These are phyloP conservation scores for Upupa epops DNA, from an alignment of 2,113 vertebrate genomes.

Conservation along the genomic window DNA sequence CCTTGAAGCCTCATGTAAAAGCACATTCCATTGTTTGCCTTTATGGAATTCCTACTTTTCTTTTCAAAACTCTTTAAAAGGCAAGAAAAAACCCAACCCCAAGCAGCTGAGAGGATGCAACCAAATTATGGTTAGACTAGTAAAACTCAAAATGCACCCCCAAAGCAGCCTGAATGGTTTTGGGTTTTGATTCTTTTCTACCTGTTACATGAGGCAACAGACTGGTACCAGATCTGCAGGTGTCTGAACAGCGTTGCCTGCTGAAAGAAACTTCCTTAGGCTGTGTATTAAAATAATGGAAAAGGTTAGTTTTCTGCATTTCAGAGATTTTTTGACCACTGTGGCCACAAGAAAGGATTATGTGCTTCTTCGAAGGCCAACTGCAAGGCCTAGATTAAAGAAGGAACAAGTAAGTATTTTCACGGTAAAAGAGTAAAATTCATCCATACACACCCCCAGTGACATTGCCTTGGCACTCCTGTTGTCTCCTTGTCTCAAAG, in stretches of 20 bases:
- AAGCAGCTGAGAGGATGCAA: not conserved
- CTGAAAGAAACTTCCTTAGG: not conserved
- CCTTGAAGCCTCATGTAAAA: not conserved
- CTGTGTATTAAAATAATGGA: not conserved
- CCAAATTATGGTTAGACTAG: not conserved
- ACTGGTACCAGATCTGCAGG: not conserved
- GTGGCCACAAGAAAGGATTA: rapidly evolving
- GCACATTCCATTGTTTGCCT: not conserved
- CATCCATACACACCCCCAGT: not conserved
- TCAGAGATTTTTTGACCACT: not conserved
- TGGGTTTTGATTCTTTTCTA: not conserved
- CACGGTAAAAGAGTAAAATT: not conserved
- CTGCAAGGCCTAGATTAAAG: not conserved
- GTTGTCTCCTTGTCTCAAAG: not conserved
- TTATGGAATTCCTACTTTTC: not conserved
- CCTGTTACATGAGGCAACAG: not conserved
- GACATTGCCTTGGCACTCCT: not conserved
- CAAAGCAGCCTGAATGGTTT: not conserved
- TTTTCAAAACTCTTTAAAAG: not conserved
- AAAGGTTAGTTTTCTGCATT: not conserved
- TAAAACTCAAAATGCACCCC: not conserved
- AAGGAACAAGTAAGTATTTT: not conserved
- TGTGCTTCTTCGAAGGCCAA: not conserved
- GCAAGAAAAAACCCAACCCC: not conserved
- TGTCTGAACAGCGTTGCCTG: not conserved